Conservation (phyloP, 2,113 vertebrate species). For the Tragelaphus buxtoni region DNA sequence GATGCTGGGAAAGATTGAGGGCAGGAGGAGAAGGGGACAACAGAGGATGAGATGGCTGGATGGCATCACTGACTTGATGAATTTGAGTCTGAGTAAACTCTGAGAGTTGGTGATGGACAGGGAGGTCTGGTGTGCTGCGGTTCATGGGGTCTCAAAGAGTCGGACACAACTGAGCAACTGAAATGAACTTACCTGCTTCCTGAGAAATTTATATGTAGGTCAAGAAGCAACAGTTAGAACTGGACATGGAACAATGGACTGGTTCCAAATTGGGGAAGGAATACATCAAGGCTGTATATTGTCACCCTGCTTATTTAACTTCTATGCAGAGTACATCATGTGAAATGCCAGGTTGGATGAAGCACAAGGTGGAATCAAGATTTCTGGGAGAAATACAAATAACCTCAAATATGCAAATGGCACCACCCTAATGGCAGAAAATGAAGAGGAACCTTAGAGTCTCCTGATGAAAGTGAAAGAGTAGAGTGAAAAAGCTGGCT, state of each 20-base stretch:
- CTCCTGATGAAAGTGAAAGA: background rate
- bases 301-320: background rate
- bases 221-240: background rate
- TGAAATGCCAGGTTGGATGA: background rate
- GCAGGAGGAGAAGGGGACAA: no score
- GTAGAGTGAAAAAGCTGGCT: background rate
- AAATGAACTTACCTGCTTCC: background rate
- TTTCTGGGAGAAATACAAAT: rapidly evolving
- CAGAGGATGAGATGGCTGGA: no score
- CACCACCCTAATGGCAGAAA: background rate
- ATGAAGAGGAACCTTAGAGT: background rate
- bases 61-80: no score
- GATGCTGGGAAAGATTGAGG: no score
- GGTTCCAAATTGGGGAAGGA: background rate
- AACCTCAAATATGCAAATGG: background rate
- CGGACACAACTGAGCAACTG: rapidly evolving
- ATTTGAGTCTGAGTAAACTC: no score
- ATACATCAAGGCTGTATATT: background rate
- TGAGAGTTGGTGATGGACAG: no score
- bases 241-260: background rate
- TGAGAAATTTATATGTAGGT: background rate
- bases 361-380: background rate
- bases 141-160: no score
- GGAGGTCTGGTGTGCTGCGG: no score
- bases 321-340: background rate